phyloP scores from a whole-genome alignment of 2,888 invertebrate genomes.

The Cerastis rubricosa region DNA sequence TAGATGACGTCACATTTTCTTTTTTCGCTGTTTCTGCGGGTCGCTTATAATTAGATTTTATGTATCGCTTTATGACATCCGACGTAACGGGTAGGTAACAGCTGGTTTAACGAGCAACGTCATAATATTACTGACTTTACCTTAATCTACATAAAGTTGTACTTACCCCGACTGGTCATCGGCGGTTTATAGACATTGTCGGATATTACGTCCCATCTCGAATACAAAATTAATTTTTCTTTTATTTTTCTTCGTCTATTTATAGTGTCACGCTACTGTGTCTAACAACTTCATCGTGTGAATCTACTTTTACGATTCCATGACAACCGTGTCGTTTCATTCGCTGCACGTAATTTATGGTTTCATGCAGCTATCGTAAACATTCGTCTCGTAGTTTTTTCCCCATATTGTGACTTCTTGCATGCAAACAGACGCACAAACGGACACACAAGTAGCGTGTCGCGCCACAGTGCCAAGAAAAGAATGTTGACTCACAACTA shows the following conservation, averaged over 20 bases:
- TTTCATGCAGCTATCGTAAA: constrained; percentile 41
- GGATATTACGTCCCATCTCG: neutral
- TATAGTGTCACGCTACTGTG: constrained; percentile 26
- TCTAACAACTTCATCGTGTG: constrained; percentile 25
- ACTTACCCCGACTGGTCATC: constrained; percentile 36
- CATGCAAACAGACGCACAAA: constrained; percentile 29
- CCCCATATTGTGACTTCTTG: constrained; percentile 35
- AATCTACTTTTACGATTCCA: constrained; percentile 27
- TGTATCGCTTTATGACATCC: constrained; percentile 86
- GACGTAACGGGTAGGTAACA: constrained; percentile 80
- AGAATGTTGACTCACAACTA: constrained; percentile 42
- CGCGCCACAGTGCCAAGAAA: constrained; percentile 41
- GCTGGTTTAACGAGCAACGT: constrained; percentile 81
- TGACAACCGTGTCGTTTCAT: constrained; percentile 27
- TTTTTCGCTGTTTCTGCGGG: constrained; percentile 68
- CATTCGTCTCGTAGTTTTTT: constrained; percentile 33
- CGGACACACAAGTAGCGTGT: constrained; percentile 9
- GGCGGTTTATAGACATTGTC: constrained; percentile 10
- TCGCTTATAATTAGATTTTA: constrained; percentile 86
- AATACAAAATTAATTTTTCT: constrained; percentile 5
- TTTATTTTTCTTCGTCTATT: constrained; percentile 11
- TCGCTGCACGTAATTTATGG: constrained; percentile 38
- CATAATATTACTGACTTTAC: constrained; percentile 78
- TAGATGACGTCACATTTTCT: constrained; percentile 63
- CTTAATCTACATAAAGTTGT: constrained; percentile 68